phyloP scores from a whole-genome alignment of 1,140 invertebrate species.

The Aricia agestis region DNA sequence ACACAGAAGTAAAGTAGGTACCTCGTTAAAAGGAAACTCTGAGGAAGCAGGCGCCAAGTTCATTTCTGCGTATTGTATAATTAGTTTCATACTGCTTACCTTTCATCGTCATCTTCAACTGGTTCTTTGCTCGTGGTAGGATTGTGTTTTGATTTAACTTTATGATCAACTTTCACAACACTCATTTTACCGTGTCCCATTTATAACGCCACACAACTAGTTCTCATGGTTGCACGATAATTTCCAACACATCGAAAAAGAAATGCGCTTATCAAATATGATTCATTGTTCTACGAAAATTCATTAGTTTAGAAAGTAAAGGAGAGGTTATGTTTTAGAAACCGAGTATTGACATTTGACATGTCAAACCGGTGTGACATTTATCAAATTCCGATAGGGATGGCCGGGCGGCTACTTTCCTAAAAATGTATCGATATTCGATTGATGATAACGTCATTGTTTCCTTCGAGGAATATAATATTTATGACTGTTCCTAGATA shows the following conservation, averaged over 20 bases:
- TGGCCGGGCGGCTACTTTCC: not conserved
- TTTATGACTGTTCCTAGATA: not conserved
- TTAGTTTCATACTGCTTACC: slow-evolving; percentile 30
- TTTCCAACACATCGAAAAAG: not conserved
- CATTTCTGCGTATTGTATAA: not conserved
- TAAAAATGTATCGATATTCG: not conserved
- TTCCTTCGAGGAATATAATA: no score
- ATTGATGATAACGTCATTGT: not conserved
- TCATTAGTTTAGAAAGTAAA: not conserved
- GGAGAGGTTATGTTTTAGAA: not conserved
- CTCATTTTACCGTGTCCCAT: slow-evolving; percentile 26
- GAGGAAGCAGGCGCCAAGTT: no score
- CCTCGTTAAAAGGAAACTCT: no score
- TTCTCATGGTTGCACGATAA: not conserved
- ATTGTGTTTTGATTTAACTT: slow-evolving; percentile 40
- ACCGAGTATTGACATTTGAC: not conserved
- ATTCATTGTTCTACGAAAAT: not conserved
- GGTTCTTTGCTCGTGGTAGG: slow-evolving; percentile 48
- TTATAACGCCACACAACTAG: slow-evolving; percentile 7
- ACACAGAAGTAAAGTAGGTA: no score
- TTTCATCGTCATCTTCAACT: slow-evolving; percentile 58
- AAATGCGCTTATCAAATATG: not conserved
- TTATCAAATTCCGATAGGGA: not conserved
- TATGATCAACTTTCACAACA: slow-evolving; percentile 57
- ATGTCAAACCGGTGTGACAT: not conserved